Evolutionary conservation across 1,140 invertebrate genomes (phyloP).

Genomic region (Drosophila azteca): DNA sequence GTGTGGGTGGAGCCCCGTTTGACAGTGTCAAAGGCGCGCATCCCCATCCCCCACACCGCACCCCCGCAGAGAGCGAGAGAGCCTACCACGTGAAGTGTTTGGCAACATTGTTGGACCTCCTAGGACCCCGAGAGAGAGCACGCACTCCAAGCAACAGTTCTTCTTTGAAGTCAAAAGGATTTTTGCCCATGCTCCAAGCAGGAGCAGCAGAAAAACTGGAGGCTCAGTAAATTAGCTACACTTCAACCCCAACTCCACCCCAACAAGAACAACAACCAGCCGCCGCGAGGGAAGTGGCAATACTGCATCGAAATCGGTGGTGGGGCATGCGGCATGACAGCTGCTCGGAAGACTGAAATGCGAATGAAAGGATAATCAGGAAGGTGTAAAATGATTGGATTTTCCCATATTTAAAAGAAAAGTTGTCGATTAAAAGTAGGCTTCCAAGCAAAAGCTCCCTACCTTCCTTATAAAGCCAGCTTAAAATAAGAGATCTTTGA

Average conservation of each 20-base stretch:
- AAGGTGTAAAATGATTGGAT: conserved; percentile 21
- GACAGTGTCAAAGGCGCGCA: conserved; percentile 71
- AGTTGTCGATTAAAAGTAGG: too few relatives aligned
- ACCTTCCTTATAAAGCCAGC: too few relatives aligned
- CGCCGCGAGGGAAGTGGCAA: too few relatives aligned
- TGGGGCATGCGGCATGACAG: conserved; percentile 13
- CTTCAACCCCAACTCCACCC: conserved; percentile 27
- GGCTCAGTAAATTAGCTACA: conserved; percentile 74
- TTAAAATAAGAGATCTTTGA: too few relatives aligned
- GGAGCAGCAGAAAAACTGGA: conserved; percentile 19
- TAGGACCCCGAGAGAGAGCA: conserved; percentile 14
- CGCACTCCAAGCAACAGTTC: conserved; percentile 78
- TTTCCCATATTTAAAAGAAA: too few relatives aligned
- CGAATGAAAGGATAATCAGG: conserved; percentile 35
- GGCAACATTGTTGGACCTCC: conserved; percentile 62
- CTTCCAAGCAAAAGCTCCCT: too few relatives aligned
- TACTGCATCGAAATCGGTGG: too few relatives aligned
- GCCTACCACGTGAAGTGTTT: conserved; percentile 78
- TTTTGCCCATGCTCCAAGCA: conserved; percentile 36
- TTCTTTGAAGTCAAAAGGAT: conserved; percentile 78
- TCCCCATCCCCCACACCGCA: conserved; percentile 3
- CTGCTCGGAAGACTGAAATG: conserved; percentile 26
- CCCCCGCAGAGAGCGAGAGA: conserved; percentile 7
- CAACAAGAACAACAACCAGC: too few relatives aligned
- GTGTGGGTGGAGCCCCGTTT: conserved; percentile 39